Base-by-base conservation (phyloP, 2,888 invertebrate genomes). In the Coremacera marginata region DNA sequence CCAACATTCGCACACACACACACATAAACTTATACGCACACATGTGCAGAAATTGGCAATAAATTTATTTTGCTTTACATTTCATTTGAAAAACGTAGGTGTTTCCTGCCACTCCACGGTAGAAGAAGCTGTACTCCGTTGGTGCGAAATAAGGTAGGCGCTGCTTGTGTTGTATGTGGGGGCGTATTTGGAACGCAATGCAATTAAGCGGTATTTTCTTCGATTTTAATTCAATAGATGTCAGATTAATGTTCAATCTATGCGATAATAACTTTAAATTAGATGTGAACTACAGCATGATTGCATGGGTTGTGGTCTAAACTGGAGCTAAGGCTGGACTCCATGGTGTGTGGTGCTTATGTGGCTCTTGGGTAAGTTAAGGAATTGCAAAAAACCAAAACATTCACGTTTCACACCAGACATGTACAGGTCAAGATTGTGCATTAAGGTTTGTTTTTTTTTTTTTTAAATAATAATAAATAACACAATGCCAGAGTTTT, bases 61-160 rank as follows among this genome's bases (percentile, higher is more conserved):
- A 72, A 63, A 76, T 70, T 25, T 70, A 60, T 63, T 65, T 76
- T 81, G 76, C 78, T 78, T 79, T 71, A 79, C 77, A 81, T 81
- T 80, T 80, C 77, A 76, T 79, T 72, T 77, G 70, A 77, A 76
- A 70, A 22, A 77, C 72, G 77, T 78, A 34, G 67, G 37, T n/a
- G 67, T 19, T 60, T 16, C 34, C 5, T n/a, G 49, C 3, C 5
- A 27, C 7, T 25, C 25, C 25, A 25, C 27, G 5, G 62, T 8
- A 7, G 34, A 27, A 22, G 44, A 5, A 67, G 25, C 2, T 14
- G 49, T 11, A 11, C 22, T 68, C 19, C 7, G 31, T 7, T 11
- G 51, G 16, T 49, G 27, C 22, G 51, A 68, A 8, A 25, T 11
- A 22, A 22, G 51, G 68, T 5, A 22, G 4, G 22, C 8, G 25